Evolutionary conservation across 2,888 invertebrate species (phyloP), one percentile per base, ranked within the genome.

Genomic region (Euproctis similis): DNA sequence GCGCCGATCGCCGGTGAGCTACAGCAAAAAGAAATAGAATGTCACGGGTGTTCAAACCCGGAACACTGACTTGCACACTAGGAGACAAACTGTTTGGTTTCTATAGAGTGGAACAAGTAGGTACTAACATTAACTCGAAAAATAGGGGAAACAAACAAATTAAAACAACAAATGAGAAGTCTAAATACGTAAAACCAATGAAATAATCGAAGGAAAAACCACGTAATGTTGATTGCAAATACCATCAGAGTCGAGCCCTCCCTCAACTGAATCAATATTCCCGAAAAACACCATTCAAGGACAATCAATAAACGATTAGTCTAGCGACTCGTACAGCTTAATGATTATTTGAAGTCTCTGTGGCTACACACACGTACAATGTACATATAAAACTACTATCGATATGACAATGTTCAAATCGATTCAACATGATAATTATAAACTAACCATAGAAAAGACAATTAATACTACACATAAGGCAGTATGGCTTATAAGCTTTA

Each of bases 1-100:
- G 92, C 67, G 87, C 89, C 70, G 90, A 71, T 51, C 84, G 71
- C 56, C 84, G 74, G 57, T 84, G 84, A 42, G 74, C 84, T 82
- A 69, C 1, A 19, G 21, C 12, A 40, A 46, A 53, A 40, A 12
- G 30, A 10, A 31, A 11, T 32, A 23, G 27, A 23, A 39, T 28
- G 52, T 77, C 58, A 74, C 54, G 57, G 49, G 41, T 50, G 38
- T 32, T 24, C 39, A 8, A 31, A 24, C 33, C 40, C 34, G 39
- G 44, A 46, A 52, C 56, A 37, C 53, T 37, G 34, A 19, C 29
- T 8, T 30, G 50, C 48, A 33, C 37, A 39, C 34, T 31, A 27
- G 48, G 50, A 64, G 58, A 59, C 59, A 53, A 56, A 53, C 44
- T 22, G 23, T n/a, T n/a, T n/a, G n/a, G n/a, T n/a, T n/a, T n/a